Evolutionary conservation across 2,797 vertebrate genomes (phyloP).

Genomic region (Champsocephalus esox): DNA sequence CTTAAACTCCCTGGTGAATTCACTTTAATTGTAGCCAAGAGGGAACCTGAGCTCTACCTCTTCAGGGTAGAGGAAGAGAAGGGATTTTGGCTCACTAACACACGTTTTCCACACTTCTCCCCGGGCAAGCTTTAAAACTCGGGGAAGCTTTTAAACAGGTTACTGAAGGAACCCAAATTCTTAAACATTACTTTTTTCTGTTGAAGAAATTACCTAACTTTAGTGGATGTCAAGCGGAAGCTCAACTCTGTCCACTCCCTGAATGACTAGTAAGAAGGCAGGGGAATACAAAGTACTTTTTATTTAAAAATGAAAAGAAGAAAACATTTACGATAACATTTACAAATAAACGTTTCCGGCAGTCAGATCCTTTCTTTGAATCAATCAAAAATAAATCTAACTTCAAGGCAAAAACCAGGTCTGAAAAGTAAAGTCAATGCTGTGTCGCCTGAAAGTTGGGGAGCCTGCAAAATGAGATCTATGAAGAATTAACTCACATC

Average conservation of each 20-base stretch:
- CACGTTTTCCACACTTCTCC: too few relatives aligned
- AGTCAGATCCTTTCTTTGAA: neutral
- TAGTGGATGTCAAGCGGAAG: neutral
- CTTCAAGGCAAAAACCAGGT: neutral
- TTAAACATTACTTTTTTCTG: neutral
- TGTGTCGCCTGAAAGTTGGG: too few relatives aligned
- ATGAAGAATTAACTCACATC: too few relatives aligned
- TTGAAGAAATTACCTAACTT: neutral
- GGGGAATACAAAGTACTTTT: neutral
- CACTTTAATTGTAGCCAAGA: neutral
- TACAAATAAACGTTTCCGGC: neutral
- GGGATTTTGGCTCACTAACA: neutral
- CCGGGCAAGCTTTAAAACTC: too few relatives aligned
- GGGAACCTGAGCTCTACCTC: neutral
- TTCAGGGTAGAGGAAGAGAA: neutral
- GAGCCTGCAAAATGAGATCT: too few relatives aligned
- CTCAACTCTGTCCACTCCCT: neutral
- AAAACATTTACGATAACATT: neutral
- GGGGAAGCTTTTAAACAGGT: neutral
- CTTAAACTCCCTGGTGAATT: neutral
- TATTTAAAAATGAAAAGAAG: neutral
- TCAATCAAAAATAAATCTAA: neutral
- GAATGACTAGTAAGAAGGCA: neutral
- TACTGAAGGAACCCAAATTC: neutral
- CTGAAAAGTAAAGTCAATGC: too few relatives aligned